These are phyloP conservation scores for Leptodactylus fallax DNA, from an alignment of 2,797 vertebrate genomes.

Conservation along the genomic window DNA sequence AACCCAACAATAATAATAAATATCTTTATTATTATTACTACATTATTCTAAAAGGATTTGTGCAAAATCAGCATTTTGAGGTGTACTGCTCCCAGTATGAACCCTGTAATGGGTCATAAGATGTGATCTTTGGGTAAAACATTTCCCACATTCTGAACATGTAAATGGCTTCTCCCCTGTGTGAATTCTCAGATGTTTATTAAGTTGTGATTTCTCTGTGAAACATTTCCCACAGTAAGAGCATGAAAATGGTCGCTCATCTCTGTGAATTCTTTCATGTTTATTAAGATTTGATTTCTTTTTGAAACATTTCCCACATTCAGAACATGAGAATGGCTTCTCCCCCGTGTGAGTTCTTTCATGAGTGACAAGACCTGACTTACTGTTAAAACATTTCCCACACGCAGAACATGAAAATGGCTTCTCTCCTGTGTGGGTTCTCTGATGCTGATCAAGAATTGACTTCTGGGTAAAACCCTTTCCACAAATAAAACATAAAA, in stretches of 20 bases:
- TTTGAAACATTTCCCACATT: constrained; percentile 22
- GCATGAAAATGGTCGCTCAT: constrained; percentile 39
- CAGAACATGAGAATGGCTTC: constrained; percentile 36
- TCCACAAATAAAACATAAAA: constrained; percentile 68
- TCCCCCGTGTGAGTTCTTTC: constrained; percentile 12
- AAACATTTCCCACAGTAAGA: constrained; percentile 39
- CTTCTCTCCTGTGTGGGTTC: constrained; percentile 74
- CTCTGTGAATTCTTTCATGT: constrained; percentile 16
- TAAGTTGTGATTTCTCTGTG: constrained; percentile 24
- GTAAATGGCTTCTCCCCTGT: constrained; percentile 23
- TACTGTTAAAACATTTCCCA: constrained; percentile 65
- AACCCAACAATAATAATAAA: background rate
- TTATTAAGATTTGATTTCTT: constrained; percentile 9
- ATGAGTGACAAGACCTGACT: background rate
- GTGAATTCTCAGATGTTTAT: constrained; percentile 26
- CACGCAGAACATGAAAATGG: background rate
- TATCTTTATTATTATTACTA: background rate
- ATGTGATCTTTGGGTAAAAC: constrained; percentile 21
- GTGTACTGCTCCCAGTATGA: constrained; percentile 22
- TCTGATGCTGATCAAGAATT: constrained; percentile 70
- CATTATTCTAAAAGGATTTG: background rate
- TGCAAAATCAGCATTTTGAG: background rate
- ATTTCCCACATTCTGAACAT: constrained; percentile 26
- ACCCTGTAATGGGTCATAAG: constrained; percentile 18
- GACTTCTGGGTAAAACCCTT: constrained; percentile 73